Percentiles rank a stretch among this genome's conserved stretches.
Conservation (phyloP, 2,113 vertebrate genomes). For the Dicerorhinus sumatrensis region DNA sequence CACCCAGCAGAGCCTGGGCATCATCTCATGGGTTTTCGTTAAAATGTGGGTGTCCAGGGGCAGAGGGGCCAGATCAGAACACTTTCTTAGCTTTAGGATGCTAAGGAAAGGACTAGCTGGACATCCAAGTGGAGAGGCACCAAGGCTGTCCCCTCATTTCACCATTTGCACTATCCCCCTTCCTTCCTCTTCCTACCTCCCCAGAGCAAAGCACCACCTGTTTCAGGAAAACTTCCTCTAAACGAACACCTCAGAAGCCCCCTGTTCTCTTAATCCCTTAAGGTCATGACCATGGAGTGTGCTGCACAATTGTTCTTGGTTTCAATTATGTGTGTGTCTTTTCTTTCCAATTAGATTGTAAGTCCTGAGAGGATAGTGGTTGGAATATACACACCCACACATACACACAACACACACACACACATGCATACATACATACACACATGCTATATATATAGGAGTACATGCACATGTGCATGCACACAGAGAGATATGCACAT, state of each 20-base stretch:
- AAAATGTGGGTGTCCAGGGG: not conserved
- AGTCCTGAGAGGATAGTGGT: not conserved
- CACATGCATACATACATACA: not conserved
- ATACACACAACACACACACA: not conserved
- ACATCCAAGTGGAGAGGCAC: no score
- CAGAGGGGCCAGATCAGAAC: not conserved
- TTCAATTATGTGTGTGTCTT: not conserved
- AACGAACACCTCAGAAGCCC: not conserved
- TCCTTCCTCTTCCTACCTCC: not conserved
- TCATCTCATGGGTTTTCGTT: not conserved
- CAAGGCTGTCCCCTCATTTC: not conserved
- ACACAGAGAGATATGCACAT: not conserved
- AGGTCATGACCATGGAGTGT: not conserved
- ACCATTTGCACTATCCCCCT: not conserved
- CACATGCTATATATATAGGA: not conserved
- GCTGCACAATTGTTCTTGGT: not conserved
- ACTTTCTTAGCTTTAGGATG: not conserved
- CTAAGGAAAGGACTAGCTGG: not conserved
- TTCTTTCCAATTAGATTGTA: not conserved
- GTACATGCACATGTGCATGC: accelerated
- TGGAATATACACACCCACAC: not conserved
- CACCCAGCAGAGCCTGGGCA: not conserved
- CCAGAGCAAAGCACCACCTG: not conserved
- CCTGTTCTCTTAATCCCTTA: not conserved
- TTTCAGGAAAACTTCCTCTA: not conserved